Conservation (phyloP, 2,797 vertebrate genomes). For the Eulemur rubriventer region DNA sequence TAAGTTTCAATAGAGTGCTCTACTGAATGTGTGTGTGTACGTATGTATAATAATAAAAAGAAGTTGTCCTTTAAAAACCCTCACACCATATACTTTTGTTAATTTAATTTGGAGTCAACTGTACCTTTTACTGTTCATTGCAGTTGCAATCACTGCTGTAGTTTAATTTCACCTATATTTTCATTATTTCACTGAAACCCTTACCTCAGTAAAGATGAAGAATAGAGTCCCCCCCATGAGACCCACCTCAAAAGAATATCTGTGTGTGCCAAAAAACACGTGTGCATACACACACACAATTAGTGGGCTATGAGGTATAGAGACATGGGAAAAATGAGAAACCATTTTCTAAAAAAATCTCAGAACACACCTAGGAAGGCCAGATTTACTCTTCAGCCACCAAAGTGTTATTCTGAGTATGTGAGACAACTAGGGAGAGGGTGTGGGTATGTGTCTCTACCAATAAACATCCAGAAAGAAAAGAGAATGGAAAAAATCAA, state of each 20-base stretch:
- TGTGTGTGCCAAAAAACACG: not conserved
- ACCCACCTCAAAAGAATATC: not conserved
- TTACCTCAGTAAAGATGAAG: not conserved
- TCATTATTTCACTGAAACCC: conserved; percentile 1
- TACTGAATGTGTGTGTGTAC: not conserved
- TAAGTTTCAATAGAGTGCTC: conserved; percentile 9
- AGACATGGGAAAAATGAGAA: not conserved
- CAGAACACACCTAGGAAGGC: not conserved
- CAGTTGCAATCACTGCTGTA: not conserved
- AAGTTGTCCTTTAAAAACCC: not conserved
- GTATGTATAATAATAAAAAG: not conserved
- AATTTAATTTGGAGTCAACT: conserved; percentile 15
- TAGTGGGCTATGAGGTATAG: not conserved
- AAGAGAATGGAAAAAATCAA: not conserved
- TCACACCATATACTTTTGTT: not conserved
- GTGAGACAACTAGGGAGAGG: not conserved
- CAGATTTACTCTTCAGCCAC: not conserved
- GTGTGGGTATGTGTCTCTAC: not conserved
- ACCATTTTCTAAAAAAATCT: not conserved
- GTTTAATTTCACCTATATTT: not conserved
- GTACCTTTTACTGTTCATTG: not conserved
- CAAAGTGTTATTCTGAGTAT: not conserved
- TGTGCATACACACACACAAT: not conserved
- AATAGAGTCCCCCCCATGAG: not conserved
- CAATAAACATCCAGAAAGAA: not conserved